phyloP scores from a whole-genome alignment of 2,797 vertebrate species.

The Myotis planiceps region DNA sequence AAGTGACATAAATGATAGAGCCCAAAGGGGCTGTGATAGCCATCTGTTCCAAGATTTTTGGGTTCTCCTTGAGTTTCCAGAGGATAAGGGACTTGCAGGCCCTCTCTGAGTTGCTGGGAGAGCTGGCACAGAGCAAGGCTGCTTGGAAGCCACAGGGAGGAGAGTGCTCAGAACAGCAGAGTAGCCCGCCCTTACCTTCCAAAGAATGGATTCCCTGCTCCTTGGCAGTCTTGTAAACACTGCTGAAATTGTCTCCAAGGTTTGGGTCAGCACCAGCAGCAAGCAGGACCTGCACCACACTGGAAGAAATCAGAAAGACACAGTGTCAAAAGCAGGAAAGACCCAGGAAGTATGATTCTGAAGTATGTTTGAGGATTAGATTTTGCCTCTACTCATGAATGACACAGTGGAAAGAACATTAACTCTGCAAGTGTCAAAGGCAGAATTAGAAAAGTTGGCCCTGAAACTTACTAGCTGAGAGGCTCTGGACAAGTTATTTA shows the following conservation, averaged over 20 bases:
- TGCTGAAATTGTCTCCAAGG: conserved; percentile 95
- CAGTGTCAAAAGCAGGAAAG: conserved; percentile 38
- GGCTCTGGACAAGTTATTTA: not conserved
- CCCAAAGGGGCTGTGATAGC: not conserved
- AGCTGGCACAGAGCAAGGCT: not conserved
- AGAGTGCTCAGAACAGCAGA: not conserved
- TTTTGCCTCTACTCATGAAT: not conserved
- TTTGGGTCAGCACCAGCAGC: conserved; percentile 94
- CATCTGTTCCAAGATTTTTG: not conserved
- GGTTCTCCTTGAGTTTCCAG: not conserved
- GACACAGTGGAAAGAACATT: not conserved
- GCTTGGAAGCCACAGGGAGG: not conserved
- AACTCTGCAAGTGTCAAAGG: not conserved
- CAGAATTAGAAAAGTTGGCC: not conserved
- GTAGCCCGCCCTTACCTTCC: conserved; percentile 90
- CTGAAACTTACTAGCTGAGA: not conserved
- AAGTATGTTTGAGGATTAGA: not conserved
- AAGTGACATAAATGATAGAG: conserved; percentile 14
- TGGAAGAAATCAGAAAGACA: conserved; percentile 80
- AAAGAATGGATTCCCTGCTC: conserved; percentile 95
- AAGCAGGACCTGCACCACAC: conserved; percentile 92
- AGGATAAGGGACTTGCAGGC: not conserved
- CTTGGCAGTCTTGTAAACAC: conserved; percentile 94
- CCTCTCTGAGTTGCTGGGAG: not conserved
- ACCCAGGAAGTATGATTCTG: not conserved